Conservation (phyloP, 2,888 invertebrate genomes). For the Drosophila flavopinicola region DNA sequence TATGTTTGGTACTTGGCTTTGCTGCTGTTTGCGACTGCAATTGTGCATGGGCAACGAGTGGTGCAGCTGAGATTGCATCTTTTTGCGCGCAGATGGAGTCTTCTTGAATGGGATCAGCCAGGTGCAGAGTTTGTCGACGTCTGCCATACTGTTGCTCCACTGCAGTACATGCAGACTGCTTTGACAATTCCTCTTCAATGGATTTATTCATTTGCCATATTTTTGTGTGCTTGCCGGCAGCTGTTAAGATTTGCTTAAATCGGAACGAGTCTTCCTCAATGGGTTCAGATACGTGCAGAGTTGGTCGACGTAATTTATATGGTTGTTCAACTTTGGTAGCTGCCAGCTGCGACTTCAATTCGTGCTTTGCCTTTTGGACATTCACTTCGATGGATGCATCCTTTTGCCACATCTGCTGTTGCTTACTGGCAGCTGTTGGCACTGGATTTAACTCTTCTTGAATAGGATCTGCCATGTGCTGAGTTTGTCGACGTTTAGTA, state of each 20-base stretch:
- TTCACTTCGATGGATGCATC: conserved; percentile 4
- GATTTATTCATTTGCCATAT: too few relatives aligned
- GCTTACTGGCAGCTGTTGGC: too few relatives aligned
- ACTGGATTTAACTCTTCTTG: conserved; percentile 2
- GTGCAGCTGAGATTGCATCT: neutral
- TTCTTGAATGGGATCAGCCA: conserved; percentile 26
- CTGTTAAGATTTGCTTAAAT: too few relatives aligned
- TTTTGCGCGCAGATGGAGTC: conserved; percentile 13
- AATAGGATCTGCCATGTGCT: conserved; percentile 2
- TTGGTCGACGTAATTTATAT: neutral
- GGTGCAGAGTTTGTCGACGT: neutral
- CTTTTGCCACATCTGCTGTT: neutral
- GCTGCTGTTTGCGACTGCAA: neutral
- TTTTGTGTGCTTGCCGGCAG: too few relatives aligned
- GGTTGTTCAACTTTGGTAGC: neutral
- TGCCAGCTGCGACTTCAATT: neutral
- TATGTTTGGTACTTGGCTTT: neutral
- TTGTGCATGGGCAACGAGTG: neutral
- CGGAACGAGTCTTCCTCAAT: conserved; percentile 8
- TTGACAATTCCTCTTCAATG: too few relatives aligned
- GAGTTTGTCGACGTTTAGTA: neutral
- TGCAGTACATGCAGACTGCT: too few relatives aligned
- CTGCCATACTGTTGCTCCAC: too few relatives aligned
- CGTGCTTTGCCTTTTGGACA: too few relatives aligned
- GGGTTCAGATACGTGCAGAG: conserved; percentile 7